phyloP scores from a whole-genome alignment of 64 coral and sea anemone species.

The Actinia tenebrosa region DNA sequence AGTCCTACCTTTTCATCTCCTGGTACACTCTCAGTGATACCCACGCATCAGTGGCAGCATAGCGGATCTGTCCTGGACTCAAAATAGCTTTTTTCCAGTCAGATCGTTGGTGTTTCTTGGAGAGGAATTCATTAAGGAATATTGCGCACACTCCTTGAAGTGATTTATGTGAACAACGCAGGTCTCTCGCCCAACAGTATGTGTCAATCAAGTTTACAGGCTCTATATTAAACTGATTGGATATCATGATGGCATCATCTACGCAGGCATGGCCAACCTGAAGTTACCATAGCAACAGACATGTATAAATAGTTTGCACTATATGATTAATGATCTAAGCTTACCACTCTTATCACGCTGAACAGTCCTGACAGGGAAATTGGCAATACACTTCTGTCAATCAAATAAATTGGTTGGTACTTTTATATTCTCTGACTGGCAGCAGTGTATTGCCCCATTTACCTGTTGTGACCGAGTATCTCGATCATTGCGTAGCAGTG shows the following conservation, averaged over 20 bases:
- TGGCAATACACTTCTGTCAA: no score
- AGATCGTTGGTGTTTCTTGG: slow-evolving; percentile 57
- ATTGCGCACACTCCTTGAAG: slow-evolving; percentile 71
- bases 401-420: no score
- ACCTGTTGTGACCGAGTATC: no score
- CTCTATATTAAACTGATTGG: slow-evolving; percentile 36
- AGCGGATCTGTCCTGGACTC: slow-evolving; percentile 53
- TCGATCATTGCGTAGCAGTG: no score
- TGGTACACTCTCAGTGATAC: slow-evolving; percentile 64
- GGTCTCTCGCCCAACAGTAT: slow-evolving; percentile 49
- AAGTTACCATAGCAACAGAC: not conserved
- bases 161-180: slow-evolving; percentile 55
- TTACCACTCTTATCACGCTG: no score
- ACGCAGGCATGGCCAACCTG: slow-evolving; percentile 66
- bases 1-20: slow-evolving; percentile 83
- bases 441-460: no score
- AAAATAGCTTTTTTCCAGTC: slow-evolving; percentile 62
- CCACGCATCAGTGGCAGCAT: slow-evolving; percentile 92
- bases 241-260: slow-evolving; percentile 62
- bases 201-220: slow-evolving; percentile 64
- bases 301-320: no score
- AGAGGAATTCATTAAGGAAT: slow-evolving; percentile 53
- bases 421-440: no score
- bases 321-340: no score
- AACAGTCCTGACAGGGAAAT: no score